Percentiles rank a stretch among this genome's conserved stretches.
These are phyloP conservation scores for Phyto melanocephala DNA, from an alignment of 2,888 invertebrate genomes.

Conservation along the genomic window DNA sequence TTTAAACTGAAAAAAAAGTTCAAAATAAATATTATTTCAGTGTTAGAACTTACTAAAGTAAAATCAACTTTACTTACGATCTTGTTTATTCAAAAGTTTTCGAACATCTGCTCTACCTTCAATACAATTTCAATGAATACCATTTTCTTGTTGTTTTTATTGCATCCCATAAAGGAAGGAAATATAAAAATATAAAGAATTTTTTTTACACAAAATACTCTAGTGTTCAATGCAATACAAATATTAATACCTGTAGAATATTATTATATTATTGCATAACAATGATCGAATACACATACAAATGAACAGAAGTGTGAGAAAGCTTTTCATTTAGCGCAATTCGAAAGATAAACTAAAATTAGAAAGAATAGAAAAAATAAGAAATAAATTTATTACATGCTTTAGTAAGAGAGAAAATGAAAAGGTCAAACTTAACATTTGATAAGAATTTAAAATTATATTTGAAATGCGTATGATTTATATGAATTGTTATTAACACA, in stretches of 20 bases:
- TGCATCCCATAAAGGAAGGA: too few species aligned
- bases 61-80: too few species aligned
- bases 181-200: too few species aligned
- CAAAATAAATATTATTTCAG: too few species aligned
- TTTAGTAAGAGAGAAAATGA: neutral
- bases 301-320: neutral
- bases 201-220: too few species aligned
- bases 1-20: too few species aligned
- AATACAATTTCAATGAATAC: constrained; percentile 20
- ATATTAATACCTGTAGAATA: neutral
- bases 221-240: neutral
- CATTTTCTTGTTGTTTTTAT: neutral
- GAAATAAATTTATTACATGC: neutral
- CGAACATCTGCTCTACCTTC: neutral
- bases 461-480: neutral
- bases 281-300: constrained; percentile 1
- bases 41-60: too few species aligned
- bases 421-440: neutral
- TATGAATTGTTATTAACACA: neutral
- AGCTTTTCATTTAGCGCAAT: neutral
- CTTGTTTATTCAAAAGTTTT: constrained; percentile 6
- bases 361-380: neutral
- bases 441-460: neutral
- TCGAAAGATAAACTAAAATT: neutral
- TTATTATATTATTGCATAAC: constrained; percentile 5